Percentiles rank a stretch among this genome's conserved stretches.
These are phyloP conservation scores for Apocrypta bakeri DNA, from an alignment of 1,140 invertebrate genomes.

Conservation along the genomic window DNA sequence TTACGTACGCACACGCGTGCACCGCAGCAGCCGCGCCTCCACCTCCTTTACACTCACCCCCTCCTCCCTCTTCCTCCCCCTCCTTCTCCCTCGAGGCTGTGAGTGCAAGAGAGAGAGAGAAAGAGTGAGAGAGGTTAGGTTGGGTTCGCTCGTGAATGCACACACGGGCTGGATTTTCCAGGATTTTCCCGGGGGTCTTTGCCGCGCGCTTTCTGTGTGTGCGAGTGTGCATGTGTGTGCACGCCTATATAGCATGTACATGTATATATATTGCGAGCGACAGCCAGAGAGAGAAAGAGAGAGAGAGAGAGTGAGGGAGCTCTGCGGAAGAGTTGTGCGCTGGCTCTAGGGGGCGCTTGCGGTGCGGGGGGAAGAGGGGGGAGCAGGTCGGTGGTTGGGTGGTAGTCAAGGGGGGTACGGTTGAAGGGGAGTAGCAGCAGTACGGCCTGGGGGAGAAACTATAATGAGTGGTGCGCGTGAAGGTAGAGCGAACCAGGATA, in stretches of 20 bases:
- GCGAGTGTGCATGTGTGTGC: not conserved
- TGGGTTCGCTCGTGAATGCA: conserved; percentile 59
- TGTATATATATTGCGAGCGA: conserved; percentile 44
- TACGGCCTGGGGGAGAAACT: conserved; percentile 56
- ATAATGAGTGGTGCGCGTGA: conserved; percentile 69
- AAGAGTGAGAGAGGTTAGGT: conserved; percentile 58
- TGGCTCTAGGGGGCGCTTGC: conserved; percentile 22
- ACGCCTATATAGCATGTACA: not conserved
- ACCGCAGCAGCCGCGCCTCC: conserved; percentile 50
- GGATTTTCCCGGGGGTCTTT: conserved; percentile 72
- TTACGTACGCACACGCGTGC: conserved; percentile 65
- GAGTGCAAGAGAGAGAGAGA: no score
- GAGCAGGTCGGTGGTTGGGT: conserved; percentile 38
- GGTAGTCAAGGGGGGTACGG: conserved; percentile 28
- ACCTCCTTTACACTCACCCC: conserved; percentile 46
- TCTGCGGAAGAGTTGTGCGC: conserved; percentile 31
- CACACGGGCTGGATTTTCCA: conserved; percentile 69
- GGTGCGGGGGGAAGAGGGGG: conserved; percentile 35
- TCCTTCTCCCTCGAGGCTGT: not conserved
- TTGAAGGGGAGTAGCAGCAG: conserved; percentile 33
- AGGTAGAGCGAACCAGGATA: conserved; percentile 63
- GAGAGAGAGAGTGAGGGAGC: conserved; percentile 49
- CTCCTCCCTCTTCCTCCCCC: not conserved
- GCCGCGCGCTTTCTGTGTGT: conserved; percentile 1
- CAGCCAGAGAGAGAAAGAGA: conserved; percentile 41